Evolutionary conservation across 1,140 invertebrate genomes (phyloP).

Genomic region (Branchinecta lindahli): DNA sequence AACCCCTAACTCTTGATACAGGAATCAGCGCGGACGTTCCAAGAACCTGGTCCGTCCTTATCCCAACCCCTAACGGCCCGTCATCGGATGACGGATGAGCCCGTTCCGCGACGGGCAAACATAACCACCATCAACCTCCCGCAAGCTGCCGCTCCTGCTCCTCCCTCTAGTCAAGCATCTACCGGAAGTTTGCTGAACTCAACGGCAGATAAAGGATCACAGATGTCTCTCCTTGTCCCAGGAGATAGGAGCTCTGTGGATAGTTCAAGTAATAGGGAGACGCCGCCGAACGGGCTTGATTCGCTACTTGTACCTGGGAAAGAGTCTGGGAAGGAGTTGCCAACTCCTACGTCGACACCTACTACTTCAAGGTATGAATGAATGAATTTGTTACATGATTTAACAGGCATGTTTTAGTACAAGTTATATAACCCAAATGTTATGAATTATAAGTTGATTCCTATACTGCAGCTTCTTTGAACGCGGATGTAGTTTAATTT

Average conservation of each 20-base stretch:
- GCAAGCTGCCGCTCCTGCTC: slow-evolving; percentile 29
- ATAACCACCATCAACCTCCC: slow-evolving; percentile 37
- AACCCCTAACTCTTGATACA: too few species aligned
- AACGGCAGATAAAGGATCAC: background rate
- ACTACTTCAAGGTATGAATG: slow-evolving; percentile 46
- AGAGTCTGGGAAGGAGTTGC: slow-evolving; percentile 45
- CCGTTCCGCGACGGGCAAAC: slow-evolving; percentile 21
- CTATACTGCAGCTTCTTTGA: too few species aligned
- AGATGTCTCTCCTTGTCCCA: slow-evolving; percentile 9
- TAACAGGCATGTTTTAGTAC: too few species aligned
- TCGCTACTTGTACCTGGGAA: slow-evolving; percentile 21
- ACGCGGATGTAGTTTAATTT: too few species aligned
- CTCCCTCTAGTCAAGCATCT: slow-evolving; percentile 31
- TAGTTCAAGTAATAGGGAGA: background rate
- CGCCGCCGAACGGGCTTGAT: slow-evolving; percentile 15
- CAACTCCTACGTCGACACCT: slow-evolving; percentile 69
- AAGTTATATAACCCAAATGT: too few species aligned
- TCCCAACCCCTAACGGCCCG: background rate
- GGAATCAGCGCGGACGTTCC: background rate
- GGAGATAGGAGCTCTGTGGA: background rate
- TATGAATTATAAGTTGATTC: too few species aligned
- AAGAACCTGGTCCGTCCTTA: background rate
- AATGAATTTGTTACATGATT: too few species aligned
- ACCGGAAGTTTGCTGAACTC: slow-evolving; percentile 20
- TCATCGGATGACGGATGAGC: background rate